A percentile compares a stretch with the other conserved stretches of the same genome.
These are phyloP conservation scores for Spodoptera littoralis DNA, from an alignment of 2,888 invertebrate species.

Conservation along the genomic window DNA sequence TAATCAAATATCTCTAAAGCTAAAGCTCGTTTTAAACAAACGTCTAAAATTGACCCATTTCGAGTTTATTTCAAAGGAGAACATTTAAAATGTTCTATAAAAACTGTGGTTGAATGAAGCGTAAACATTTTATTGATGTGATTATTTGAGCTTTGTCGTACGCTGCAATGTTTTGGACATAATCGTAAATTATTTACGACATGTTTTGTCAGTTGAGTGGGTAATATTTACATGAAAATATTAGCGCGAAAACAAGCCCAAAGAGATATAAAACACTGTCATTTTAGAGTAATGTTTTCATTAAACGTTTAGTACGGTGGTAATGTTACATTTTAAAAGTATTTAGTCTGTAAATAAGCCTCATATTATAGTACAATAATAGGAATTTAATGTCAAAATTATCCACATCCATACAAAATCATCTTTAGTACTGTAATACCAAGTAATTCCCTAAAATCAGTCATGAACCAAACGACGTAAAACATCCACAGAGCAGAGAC, in stretches of 20 bases:
- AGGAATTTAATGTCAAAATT: too few relatives aligned
- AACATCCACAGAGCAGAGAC: conserved; percentile 45
- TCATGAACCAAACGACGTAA: conserved; percentile 28
- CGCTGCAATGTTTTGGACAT: conserved; percentile 23
- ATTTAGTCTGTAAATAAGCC: too few relatives aligned
- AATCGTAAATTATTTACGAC: conserved; percentile 52
- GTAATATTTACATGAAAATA: conserved; percentile 13
- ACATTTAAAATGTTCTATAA: conserved; percentile 24
- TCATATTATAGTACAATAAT: too few relatives aligned
- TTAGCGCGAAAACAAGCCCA: not conserved
- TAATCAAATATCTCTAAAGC: conserved; percentile 60
- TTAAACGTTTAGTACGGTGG: too few relatives aligned
- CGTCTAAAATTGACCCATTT: conserved; percentile 33
- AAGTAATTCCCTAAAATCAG: conserved; percentile 8
- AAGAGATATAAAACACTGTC: not conserved
- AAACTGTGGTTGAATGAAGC: conserved; percentile 35
- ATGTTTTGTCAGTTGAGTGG: conserved; percentile 14
- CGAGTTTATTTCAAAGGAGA: conserved; percentile 19
- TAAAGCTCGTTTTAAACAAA: conserved; percentile 29
- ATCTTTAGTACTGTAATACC: conserved; percentile 1
- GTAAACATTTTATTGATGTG: conserved; percentile 43
- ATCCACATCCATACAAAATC: not conserved
- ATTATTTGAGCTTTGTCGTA: conserved; percentile 20
- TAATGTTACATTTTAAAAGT: too few relatives aligned
- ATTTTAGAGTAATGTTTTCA: not conserved